Conservation (phyloP, 2,888 invertebrate species). For the Sialis lutaria region DNA sequence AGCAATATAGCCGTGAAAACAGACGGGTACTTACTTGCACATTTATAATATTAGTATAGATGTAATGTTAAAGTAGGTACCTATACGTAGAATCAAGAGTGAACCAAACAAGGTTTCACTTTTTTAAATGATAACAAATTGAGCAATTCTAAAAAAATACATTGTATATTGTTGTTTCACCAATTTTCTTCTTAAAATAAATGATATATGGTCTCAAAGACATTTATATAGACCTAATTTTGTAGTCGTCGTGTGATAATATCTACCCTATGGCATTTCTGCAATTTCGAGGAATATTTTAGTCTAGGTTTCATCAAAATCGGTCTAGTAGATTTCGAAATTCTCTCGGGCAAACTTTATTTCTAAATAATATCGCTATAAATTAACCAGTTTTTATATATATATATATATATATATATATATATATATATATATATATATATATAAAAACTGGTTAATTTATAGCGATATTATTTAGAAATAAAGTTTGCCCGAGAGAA, state of each 20-base stretch:
- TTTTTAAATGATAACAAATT: too few relatives aligned
- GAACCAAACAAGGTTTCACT: too few relatives aligned
- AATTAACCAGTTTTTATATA: neutral
- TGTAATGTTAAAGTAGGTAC: too few relatives aligned
- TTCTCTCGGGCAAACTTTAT: neutral
- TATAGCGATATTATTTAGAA: neutral
- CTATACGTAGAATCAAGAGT: too few relatives aligned
- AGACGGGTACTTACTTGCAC: too few relatives aligned
- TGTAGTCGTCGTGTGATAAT: neutral
- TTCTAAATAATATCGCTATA: neutral
- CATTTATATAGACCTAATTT: neutral
- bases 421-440: constrained; percentile 1
- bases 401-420: constrained; percentile 1
- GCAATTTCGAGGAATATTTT: too few relatives aligned
- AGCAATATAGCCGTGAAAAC: too few relatives aligned
- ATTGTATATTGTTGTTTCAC: too few relatives aligned
- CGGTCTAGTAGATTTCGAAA: neutral
- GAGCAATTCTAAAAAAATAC: too few relatives aligned
- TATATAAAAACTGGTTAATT: neutral
- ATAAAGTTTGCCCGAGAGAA: neutral
- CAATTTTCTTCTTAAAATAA: too few relatives aligned
- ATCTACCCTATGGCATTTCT: neutral
- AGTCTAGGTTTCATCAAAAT: too few relatives aligned
- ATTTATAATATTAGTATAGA: too few relatives aligned
- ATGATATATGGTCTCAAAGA: neutral